A percentile compares a stretch with the other conserved stretches of the same genome.
These are phyloP conservation scores for Macrochelys suwanniensis DNA, from an alignment of 2,797 vertebrate species.

Conservation along the genomic window DNA sequence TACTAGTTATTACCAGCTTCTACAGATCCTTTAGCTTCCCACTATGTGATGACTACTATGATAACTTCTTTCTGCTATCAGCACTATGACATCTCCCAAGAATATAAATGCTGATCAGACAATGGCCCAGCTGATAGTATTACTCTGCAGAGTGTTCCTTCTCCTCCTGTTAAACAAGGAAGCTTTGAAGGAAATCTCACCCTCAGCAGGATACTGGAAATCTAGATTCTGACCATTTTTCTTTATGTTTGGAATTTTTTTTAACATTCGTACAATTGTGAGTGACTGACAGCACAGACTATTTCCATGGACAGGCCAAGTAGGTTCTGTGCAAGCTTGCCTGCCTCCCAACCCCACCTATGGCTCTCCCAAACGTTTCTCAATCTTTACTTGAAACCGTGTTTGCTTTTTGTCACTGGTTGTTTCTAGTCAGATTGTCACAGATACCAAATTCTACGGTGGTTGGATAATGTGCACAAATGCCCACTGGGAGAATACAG, in stretches of 20 bases:
- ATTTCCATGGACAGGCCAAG: not conserved
- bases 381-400: not conserved
- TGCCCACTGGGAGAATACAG: not conserved
- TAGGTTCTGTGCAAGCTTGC: not conserved
- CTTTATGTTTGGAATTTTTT: not conserved
- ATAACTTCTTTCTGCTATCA: not conserved
- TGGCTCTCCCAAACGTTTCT: not conserved
- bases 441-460: not conserved
- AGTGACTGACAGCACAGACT: not conserved
- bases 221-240: rapidly evolving
- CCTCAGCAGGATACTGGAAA: not conserved
- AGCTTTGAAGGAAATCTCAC: not conserved
- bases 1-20: not conserved
- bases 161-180: not conserved
- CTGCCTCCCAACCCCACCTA: not conserved
- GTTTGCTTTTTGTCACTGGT: not conserved
- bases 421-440: not conserved
- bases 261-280: not conserved
- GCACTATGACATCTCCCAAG: not conserved
- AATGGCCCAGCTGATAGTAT: not conserved
- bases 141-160: not conserved
- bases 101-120: not conserved
- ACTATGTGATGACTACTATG: rapidly evolving
- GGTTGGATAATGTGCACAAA: not conserved
- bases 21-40: not conserved